These are phyloP conservation scores for Nebria ingens DNA, from an alignment of 1,140 invertebrate genomes.

Conservation along the genomic window DNA sequence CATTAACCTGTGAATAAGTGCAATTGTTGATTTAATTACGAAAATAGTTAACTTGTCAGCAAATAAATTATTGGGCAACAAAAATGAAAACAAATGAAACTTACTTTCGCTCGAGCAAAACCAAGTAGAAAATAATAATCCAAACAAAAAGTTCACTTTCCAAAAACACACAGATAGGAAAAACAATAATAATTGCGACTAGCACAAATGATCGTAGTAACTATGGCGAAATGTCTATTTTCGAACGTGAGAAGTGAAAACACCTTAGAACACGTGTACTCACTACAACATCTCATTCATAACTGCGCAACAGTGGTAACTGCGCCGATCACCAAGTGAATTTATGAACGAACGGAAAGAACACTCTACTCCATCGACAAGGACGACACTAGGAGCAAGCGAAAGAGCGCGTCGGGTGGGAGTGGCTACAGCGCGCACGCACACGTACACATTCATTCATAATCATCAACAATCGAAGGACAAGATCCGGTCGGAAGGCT, in stretches of 20 bases:
- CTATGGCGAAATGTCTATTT: too few species aligned
- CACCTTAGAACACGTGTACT: not conserved
- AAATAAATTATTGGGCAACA: too few species aligned
- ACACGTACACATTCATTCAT: not conserved
- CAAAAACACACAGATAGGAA: not conserved
- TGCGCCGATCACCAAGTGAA: too few species aligned
- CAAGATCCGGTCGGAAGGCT: not conserved
- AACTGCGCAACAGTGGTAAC: not conserved
- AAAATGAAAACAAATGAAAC: too few species aligned
- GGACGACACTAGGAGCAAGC: not conserved
- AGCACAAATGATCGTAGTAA: too few species aligned
- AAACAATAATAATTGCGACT: not conserved
- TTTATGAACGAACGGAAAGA: not conserved
- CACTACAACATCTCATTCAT: not conserved
- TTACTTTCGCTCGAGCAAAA: not conserved
- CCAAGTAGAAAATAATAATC: not conserved
- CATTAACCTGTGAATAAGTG: too few species aligned
- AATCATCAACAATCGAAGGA: not conserved
- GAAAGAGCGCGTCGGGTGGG: not conserved
- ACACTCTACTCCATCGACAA: too few species aligned
- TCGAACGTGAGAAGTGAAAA: not conserved
- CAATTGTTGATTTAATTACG: too few species aligned
- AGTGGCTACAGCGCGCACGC: too few species aligned
- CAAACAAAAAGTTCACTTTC: not conserved
- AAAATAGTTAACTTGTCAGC: too few species aligned